Base-by-base conservation (phyloP, 2,797 vertebrate genomes). In the Gymnoscopelus microlampas region DNA sequence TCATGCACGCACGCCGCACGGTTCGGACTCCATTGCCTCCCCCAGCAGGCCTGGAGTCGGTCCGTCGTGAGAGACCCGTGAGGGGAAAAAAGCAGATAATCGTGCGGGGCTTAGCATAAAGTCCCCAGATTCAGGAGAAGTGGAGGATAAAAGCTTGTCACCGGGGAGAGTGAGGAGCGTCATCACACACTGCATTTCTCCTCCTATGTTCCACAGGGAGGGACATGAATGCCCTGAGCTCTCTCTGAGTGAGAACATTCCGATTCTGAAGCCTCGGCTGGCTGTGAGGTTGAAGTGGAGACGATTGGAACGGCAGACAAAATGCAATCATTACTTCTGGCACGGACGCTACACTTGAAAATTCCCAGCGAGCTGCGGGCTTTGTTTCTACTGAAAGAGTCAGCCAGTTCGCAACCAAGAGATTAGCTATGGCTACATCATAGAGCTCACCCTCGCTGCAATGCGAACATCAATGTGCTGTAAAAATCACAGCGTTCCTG, bases 51-150 rank as follows among this genome's bases (percentile, higher is more conserved):
- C 71, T 67, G 79, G 83, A 78, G 71, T 53, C 4, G 15, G 58
- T 75, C 80, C 4, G 2, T 47, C 62, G 80, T 78, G 82, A 85
- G 60, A 53, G 60, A 53, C 49, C 26, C 7, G 0, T 69, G 48
- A 60, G 51, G 53, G 78, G 65, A 78, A 78, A 79, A 19, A 19
- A 19, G 19, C 19, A 1, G 19, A 19, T 80, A 70, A 81, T 85
- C 76, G 80, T 73, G 65, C 47, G 50, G 35, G 55, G 57, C 49
- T 79, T 68, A 63, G 82, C 79, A 75, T 77, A 63, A 51, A 62
- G 26, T 55, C 63, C 57, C 56, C 58, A 61, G 62, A 63, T 63
- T 73, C 58, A 77, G 61, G 29, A 71, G 15, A 71, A 68, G 51
- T 49, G 59, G 47, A 44, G 64, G 57, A 69, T 68, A 60, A 72